Conservation (phyloP, 30 jellyfish, hydroid and myxozoan genomes). For the Nemopilema nomurai region DNA sequence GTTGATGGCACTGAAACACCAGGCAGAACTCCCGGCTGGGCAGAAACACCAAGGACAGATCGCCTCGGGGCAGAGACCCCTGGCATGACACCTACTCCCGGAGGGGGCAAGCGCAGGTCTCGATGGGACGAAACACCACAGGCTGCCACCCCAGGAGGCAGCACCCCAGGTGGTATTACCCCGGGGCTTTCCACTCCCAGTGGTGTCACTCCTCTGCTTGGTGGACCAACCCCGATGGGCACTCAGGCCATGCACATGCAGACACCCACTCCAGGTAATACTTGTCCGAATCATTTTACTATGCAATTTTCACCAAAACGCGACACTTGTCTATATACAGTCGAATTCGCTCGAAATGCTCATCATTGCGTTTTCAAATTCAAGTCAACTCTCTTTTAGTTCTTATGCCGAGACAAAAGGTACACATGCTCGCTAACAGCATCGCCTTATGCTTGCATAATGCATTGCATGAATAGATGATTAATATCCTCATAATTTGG, state of each 20-base stretch:
- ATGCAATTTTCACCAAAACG: too few relatives aligned
- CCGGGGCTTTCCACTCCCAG: slow-evolving; percentile 87
- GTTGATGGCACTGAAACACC: slow-evolving; percentile 95
- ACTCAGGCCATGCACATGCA: slow-evolving; percentile 98
- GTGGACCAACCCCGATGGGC: slow-evolving; percentile 96
- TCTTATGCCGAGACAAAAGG: too few relatives aligned
- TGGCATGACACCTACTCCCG: slow-evolving; percentile 99
- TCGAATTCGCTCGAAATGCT: too few relatives aligned
- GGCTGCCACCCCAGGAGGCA: slow-evolving; percentile 92
- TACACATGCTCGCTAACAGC: too few relatives aligned
- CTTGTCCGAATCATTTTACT: too few relatives aligned
- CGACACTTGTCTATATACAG: too few relatives aligned
- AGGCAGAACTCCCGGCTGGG: slow-evolving; percentile 99
- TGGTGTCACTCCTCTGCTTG: slow-evolving; percentile 83
- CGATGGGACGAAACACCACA: slow-evolving; percentile 99
- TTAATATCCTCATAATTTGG: too few relatives aligned
- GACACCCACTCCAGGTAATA: slow-evolving; percentile 98
- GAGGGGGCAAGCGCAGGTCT: slow-evolving; percentile 94
- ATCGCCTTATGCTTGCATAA: too few relatives aligned
- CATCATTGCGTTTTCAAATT: too few relatives aligned
- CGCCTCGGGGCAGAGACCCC: slow-evolving; percentile 98
- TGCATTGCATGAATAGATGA: too few relatives aligned
- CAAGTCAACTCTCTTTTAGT: too few relatives aligned
- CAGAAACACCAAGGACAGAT: slow-evolving; percentile 98
- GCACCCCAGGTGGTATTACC: slow-evolving; percentile 82